Evolutionary conservation across 2,888 invertebrate species (phyloP), one percentile per base, ranked within the genome.

Genomic region (Latrodectus hesperus): DNA sequence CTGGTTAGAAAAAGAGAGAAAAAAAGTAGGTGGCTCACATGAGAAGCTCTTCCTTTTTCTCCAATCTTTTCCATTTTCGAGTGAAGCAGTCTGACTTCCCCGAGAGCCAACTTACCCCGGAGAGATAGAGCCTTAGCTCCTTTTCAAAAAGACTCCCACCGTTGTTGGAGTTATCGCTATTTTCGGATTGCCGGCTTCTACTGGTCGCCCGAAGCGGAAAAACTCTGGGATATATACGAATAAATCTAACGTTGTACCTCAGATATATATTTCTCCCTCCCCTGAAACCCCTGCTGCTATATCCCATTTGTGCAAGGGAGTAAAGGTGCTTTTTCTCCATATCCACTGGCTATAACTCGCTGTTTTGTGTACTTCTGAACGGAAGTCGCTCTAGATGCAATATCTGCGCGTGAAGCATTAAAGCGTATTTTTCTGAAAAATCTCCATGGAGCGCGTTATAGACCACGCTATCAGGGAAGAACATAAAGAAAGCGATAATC

Each of bases 261-360:
- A 17, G 26, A 53, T 17, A 75, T 75, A 82, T 74, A 53, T 82
- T 74, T 68, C 65, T 55, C 16, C 72, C 68, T 16, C 60, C n/a
- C n/a, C 6, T 12, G 60, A 4, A 38, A 22, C 22, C 38, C 38
- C 38, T 38, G 38, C 38, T 38, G 38, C 38, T 38, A 38, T 11
- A 67, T 73, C 65, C 73, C 67, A 67, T 68, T 75, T 82, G 71
- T 68, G 53, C 74, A 60, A 22, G 12, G 67, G 26, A n/a, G 74
- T 74, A 82, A 75, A 73, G 67, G 64, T 64, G 65, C 72, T 65
- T 75, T 82, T 74, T 75, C 82, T 55, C 82, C 82, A 82, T 82
- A 82, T 82, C 82, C 82, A 82, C 49, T 82, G 82, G 82, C 74
- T 82, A 82, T 74, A 65, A 82, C 52, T 82, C 68, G 74, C 67